These are phyloP conservation scores for Momotus momota DNA, from an alignment of 2,797 vertebrate species.

Conservation along the genomic window DNA sequence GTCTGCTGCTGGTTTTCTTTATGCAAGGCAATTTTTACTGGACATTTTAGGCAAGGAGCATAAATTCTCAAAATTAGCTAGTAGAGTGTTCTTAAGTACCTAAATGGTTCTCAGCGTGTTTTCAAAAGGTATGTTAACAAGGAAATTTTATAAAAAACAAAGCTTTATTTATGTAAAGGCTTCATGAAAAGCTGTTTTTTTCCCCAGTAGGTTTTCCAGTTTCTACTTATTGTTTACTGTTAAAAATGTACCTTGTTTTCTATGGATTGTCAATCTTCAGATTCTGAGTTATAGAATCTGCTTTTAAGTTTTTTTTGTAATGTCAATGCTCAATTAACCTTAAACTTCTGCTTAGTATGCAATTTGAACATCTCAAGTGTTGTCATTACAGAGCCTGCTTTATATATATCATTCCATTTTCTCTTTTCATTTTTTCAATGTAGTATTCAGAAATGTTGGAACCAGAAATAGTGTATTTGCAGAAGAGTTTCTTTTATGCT, in stretches of 20 bases:
- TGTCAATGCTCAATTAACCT: neutral
- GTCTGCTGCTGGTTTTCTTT: neutral
- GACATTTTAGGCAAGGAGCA: neutral
- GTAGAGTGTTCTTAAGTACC: neutral
- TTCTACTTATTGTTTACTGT: neutral
- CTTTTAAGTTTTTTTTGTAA: neutral
- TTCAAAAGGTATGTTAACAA: neutral
- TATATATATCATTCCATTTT: neutral
- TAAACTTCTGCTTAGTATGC: neutral
- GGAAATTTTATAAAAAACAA: neutral
- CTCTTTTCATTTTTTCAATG: neutral
- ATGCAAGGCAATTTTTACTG: neutral
- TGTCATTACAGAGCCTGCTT: neutral
- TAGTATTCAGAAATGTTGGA: neutral
- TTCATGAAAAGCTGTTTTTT: neutral
- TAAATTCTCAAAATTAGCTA: neutral
- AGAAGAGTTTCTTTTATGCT: neutral
- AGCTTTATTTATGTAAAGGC: neutral
- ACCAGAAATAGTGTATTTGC: neutral
- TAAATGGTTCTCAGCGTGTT: neutral
- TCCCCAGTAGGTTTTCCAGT: neutral
- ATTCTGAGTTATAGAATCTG: neutral
- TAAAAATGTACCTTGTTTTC: neutral
- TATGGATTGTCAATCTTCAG: neutral
- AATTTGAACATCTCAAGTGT: neutral